Evolutionary conservation across 2,113 vertebrate genomes (phyloP).

Genomic region (Agapornis roseicollis): DNA sequence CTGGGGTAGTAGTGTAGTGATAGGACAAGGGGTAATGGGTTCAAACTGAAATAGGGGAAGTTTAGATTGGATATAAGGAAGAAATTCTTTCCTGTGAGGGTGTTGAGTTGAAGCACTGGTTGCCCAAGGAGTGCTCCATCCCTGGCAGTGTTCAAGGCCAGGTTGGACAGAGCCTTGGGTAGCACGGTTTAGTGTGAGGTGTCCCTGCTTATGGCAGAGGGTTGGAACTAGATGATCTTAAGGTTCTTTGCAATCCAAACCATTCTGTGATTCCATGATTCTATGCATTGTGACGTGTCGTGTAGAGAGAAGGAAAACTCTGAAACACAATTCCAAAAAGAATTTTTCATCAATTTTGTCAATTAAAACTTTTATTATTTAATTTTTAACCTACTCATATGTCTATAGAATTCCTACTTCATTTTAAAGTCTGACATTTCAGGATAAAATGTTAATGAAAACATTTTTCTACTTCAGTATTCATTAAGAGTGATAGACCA

Average conservation of each 20-base stretch:
- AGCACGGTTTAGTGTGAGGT: not conserved
- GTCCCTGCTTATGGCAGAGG: not conserved
- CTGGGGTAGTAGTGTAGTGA: not conserved
- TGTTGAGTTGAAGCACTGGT: not conserved
- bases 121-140: not conserved
- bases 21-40: not conserved
- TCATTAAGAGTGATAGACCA: not conserved
- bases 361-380: not conserved
- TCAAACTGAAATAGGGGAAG: not conserved
- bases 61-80: not conserved
- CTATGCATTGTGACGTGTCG: not conserved
- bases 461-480: not conserved
- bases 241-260: not conserved
- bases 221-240: not conserved
- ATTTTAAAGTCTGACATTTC: not conserved
- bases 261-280: not conserved
- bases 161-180: not conserved
- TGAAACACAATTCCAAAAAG: not conserved
- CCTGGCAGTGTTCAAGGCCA: not conserved
- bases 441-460: not conserved
- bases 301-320: not conserved
- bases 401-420: not conserved
- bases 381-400: not conserved
- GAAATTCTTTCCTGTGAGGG: not conserved
- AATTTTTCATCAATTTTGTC: not conserved